These are phyloP conservation scores for Octopus bimaculoides DNA, from an alignment of 1,140 invertebrate species.

Conservation along the genomic window DNA sequence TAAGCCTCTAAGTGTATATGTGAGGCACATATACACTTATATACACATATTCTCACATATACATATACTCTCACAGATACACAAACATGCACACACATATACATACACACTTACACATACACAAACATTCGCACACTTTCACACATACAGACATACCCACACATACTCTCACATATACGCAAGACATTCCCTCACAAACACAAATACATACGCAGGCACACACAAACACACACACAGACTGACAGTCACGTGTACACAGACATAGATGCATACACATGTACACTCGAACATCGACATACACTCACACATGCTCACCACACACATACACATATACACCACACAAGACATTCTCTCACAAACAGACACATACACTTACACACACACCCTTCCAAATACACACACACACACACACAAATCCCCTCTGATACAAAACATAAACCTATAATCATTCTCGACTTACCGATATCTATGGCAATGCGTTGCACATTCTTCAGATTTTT, in stretches of 20 bases:
- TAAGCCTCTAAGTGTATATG: background rate
- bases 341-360: background rate
- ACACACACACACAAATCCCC: background rate
- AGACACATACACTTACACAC: background rate
- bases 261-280: background rate
- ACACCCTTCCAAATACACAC: background rate
- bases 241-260: too few species aligned
- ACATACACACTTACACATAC: too few species aligned
- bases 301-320: background rate
- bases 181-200: too few species aligned
- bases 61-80: too few species aligned
- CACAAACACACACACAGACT: too few species aligned
- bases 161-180: too few species aligned
- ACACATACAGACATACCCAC: too few species aligned
- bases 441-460: slow-evolving; percentile 51
- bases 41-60: background rate
- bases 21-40: background rate
- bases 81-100: too few species aligned
- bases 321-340: background rate
- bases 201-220: too few species aligned
- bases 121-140: too few species aligned
- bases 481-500: slow-evolving; percentile 72
- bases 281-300: background rate
- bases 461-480: slow-evolving; percentile 73
- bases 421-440: background rate